Conservation (phyloP, 2,797 vertebrate species). For the Enteromius trimaculatus region DNA sequence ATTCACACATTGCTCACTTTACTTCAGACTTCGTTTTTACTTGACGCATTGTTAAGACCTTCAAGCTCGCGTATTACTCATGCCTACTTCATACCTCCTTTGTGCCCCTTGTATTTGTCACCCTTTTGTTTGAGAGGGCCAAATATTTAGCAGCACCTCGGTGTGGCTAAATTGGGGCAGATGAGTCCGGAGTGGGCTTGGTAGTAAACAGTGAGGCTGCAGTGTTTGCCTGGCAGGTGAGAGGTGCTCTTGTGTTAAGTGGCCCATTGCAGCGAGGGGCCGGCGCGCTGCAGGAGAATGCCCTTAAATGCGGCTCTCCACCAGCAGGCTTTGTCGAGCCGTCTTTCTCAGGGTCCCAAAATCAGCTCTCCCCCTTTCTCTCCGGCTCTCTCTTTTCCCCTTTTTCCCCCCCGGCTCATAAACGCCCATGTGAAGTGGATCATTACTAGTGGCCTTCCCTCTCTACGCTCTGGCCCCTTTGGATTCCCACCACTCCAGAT, state of each 20-base stretch:
- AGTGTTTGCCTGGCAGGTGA: slow-evolving; percentile 89
- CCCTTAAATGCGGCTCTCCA: slow-evolving; percentile 87
- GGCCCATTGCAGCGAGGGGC: slow-evolving; percentile 85
- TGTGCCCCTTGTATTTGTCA: slow-evolving; percentile 52
- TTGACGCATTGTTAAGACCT: background rate
- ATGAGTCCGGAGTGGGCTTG: slow-evolving; percentile 52
- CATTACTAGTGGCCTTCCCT: slow-evolving; percentile 84
- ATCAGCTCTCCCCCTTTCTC: slow-evolving; percentile 70
- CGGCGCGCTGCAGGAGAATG: slow-evolving; percentile 85
- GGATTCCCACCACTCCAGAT: slow-evolving; percentile 87
- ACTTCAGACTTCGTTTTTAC: background rate
- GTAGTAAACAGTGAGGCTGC: slow-evolving; percentile 56
- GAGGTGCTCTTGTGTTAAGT: slow-evolving; percentile 90
- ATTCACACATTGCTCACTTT: slow-evolving; percentile 12
- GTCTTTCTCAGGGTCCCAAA: slow-evolving; percentile 88
- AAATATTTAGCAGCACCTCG: slow-evolving; percentile 63
- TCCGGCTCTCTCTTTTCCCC: slow-evolving; percentile 2
- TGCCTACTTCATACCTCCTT: slow-evolving; percentile 24
- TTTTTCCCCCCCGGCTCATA: slow-evolving; percentile 66
- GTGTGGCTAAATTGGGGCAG: slow-evolving; percentile 59
- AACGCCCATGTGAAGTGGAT: slow-evolving; percentile 87
- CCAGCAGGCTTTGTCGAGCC: slow-evolving; percentile 86
- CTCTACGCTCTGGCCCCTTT: slow-evolving; percentile 80
- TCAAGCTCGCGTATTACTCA: slow-evolving; percentile 21
- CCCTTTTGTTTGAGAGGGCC: slow-evolving; percentile 57